These are phyloP conservation scores for Latrodectus hesperus DNA, from an alignment of 2,888 invertebrate genomes.

Conservation along the genomic window DNA sequence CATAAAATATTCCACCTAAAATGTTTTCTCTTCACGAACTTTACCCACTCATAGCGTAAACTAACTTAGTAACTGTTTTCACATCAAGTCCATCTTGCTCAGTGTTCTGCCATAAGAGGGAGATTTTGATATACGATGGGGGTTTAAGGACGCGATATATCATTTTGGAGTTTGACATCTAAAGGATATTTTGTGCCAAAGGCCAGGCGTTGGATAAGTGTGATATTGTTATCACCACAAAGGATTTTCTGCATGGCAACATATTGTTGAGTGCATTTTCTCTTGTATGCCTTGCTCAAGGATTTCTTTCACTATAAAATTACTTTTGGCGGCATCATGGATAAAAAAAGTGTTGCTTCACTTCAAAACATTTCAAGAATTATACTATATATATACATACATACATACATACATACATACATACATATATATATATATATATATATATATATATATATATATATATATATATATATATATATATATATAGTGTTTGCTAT, in stretches of 20 bases:
- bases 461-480: neutral
- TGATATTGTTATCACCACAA: neutral
- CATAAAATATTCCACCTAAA: no score
- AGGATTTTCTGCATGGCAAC: neutral
- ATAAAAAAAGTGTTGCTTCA: neutral
- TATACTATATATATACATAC: no score
- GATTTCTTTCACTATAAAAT: no score
- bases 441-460: neutral
- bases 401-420: no score
- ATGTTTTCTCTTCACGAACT: no score
- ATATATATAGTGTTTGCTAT: no score
- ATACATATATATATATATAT: no score
- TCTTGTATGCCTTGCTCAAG: neutral
- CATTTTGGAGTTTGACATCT: conserved; percentile 11
- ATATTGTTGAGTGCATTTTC: neutral
- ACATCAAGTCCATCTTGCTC: neutral
- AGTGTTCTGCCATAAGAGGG: neutral
- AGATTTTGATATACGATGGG: conserved; percentile 10
- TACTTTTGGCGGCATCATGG: neutral
- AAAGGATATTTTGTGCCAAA: conserved; percentile 14
- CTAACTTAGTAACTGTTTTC: neutral
- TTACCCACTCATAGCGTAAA: neutral
- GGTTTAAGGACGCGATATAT: conserved; percentile 8
- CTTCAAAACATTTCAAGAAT: neutral
- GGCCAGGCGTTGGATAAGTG: neutral